Percentiles rank a stretch among this genome's conserved stretches.
These are phyloP conservation scores for Clupea harengus DNA, from an alignment of 2,113 vertebrate species.

Conservation along the genomic window DNA sequence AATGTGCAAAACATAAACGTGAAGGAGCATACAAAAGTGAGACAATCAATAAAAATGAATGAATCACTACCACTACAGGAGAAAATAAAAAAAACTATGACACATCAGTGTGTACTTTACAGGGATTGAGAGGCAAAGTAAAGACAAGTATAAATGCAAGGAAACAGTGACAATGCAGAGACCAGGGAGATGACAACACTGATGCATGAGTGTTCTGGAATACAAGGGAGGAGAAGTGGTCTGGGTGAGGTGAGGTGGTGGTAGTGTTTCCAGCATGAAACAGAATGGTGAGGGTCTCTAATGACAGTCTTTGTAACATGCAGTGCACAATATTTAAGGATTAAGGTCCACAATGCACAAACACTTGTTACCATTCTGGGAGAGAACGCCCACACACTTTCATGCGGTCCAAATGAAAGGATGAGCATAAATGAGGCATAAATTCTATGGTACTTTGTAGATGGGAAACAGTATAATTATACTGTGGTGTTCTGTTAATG, in stretches of 20 bases:
- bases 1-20: constrained; percentile 50
- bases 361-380: constrained; percentile 30
- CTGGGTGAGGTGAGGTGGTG: background rate
- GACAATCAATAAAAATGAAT: constrained; percentile 44
- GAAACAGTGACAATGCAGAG: constrained; percentile 22
- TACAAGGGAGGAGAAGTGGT: background rate
- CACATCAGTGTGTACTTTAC: constrained; percentile 52
- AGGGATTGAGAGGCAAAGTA: constrained; percentile 50
- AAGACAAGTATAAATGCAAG: constrained; percentile 44
- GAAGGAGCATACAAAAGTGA: constrained; percentile 36
- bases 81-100: constrained; percentile 39
- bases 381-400: constrained; percentile 28
- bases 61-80: constrained; percentile 53
- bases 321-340: constrained; percentile 57
- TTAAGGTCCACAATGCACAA: constrained; percentile 50
- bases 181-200: background rate
- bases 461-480: constrained; percentile 33
- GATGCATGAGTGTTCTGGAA: background rate
- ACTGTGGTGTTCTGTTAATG: constrained; percentile 23
- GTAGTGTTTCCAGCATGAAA: constrained; percentile 15
- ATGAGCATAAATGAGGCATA: background rate
- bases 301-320: constrained; percentile 56
- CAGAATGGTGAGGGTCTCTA: constrained; percentile 37
- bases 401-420: constrained; percentile 17
- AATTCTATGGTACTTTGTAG: background rate